A percentile compares a stretch with the other conserved stretches of the same genome.
Evolutionary conservation across 1,140 invertebrate genomes (phyloP).

Genomic region (Anastrepha obliqua): DNA sequence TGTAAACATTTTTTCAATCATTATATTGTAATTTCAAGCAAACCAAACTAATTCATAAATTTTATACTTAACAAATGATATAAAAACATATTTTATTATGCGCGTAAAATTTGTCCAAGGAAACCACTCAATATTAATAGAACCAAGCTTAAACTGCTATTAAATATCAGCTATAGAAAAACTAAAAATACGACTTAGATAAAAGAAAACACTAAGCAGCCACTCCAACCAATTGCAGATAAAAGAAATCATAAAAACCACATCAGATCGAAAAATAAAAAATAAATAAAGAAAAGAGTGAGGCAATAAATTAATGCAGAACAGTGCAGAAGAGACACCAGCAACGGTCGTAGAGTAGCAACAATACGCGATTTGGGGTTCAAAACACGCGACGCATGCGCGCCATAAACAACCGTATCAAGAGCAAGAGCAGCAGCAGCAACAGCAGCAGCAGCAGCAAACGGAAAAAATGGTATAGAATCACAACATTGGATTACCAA

Average conservation of each 20-base stretch:
- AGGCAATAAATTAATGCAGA: conserved; percentile 64
- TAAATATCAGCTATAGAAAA: background rate
- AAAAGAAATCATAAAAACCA: conserved; percentile 60
- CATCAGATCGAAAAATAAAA: conserved; percentile 48
- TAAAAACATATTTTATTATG: background rate
- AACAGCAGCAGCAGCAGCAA: background rate
- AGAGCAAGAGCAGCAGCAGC: background rate
- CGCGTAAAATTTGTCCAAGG: background rate
- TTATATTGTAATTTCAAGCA: no score
- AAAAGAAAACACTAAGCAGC: conserved; percentile 26
- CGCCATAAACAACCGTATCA: conserved; percentile 17
- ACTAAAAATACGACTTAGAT: conserved; percentile 20
- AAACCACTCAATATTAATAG: background rate
- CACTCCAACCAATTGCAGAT: conserved; percentile 61
- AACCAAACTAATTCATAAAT: no score
- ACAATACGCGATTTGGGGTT: conserved; percentile 4
- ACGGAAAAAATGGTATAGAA: background rate
- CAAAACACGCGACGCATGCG: conserved; percentile 43
- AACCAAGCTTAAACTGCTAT: background rate
- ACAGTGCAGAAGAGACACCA: conserved; percentile 56
- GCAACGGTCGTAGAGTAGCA: conserved; percentile 54
- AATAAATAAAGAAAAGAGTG: background rate
- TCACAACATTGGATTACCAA: conserved; percentile 42
- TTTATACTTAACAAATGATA: no score
- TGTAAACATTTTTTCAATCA: no score